A percentile compares a stretch with the other conserved stretches of the same genome.
phyloP scores from a whole-genome alignment of 1,140 invertebrate species.

The Drusus annulatus region DNA sequence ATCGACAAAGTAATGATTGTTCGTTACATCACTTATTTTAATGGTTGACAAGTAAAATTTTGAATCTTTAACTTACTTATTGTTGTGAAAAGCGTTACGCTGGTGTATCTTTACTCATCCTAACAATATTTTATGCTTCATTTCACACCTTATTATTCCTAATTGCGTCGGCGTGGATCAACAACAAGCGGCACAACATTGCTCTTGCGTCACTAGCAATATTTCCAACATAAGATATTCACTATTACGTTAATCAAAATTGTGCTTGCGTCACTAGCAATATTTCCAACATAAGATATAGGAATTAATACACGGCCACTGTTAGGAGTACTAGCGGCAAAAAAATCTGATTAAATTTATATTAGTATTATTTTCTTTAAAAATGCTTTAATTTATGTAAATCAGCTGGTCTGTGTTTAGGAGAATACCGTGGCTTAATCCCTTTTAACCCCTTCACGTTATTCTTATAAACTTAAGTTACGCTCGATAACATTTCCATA shows the following conservation, averaged over 20 bases:
- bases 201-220: background rate
- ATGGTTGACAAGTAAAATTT: too few relatives aligned
- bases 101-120: too few relatives aligned
- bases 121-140: too few relatives aligned
- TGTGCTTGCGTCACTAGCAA: background rate
- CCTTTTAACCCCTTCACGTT: background rate
- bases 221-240: too few relatives aligned
- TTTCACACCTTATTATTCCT: too few relatives aligned
- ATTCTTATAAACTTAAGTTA: constrained; percentile 2
- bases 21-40: too few relatives aligned
- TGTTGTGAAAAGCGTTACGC: too few relatives aligned
- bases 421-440: background rate
- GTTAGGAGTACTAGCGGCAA: background rate
- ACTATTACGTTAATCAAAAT: too few relatives aligned
- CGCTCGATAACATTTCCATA: constrained; percentile 15
- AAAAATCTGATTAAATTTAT: constrained; percentile 34
- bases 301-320: background rate
- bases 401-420: constrained; percentile 27
- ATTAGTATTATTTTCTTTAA: constrained; percentile 27
- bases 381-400: constrained; percentile 33
- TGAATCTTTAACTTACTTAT: too few relatives aligned
- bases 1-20: too few relatives aligned
- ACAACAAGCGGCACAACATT: too few relatives aligned
- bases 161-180: too few relatives aligned
- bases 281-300: constrained; percentile 10